Evolutionary conservation across 2,113 vertebrate genomes (phyloP).

Genomic region (Xiphophorus maculatus): DNA sequence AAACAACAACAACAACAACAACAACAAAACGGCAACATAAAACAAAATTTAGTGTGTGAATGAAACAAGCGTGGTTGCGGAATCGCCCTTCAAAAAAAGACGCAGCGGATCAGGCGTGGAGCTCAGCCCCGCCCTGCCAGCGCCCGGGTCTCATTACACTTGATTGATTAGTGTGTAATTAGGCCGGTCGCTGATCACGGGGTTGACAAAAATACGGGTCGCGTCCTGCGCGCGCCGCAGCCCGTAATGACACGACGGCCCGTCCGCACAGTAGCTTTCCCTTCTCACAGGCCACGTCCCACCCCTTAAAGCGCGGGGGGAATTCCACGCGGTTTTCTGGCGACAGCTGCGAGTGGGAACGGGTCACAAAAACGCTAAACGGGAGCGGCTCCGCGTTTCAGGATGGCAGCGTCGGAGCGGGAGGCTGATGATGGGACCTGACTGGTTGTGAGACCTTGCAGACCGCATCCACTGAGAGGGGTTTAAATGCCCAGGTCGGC

Average conservation of each 20-base stretch:
- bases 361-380: slow-evolving; percentile 45
- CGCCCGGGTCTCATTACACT: slow-evolving; percentile 64
- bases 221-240: slow-evolving; percentile 38
- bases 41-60: slow-evolving; percentile 49
- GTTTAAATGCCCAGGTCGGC: slow-evolving; percentile 12
- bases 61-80: slow-evolving; percentile 54
- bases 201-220: slow-evolving; percentile 70
- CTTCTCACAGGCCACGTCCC: slow-evolving; percentile 51
- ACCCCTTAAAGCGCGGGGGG: slow-evolving; percentile 54
- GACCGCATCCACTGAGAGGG: not conserved
- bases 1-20: not conserved
- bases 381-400: slow-evolving; percentile 53
- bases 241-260: slow-evolving; percentile 36
- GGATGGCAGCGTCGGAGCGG: slow-evolving; percentile 20
- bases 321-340: slow-evolving; percentile 66
- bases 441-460: slow-evolving; percentile 4
- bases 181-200: slow-evolving; percentile 61
- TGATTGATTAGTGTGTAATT: slow-evolving; percentile 79
- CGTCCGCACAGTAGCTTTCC: slow-evolving; percentile 47
- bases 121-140: slow-evolving; percentile 52
- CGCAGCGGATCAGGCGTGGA: slow-evolving; percentile 59
- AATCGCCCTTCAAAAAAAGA: slow-evolving; percentile 53
- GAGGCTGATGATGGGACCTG: slow-evolving; percentile 19
- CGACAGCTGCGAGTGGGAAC: slow-evolving; percentile 57
- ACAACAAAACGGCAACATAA: not conserved